Conservation (phyloP, 2,888 invertebrate genomes). For the Drosophila nigricruria region DNA sequence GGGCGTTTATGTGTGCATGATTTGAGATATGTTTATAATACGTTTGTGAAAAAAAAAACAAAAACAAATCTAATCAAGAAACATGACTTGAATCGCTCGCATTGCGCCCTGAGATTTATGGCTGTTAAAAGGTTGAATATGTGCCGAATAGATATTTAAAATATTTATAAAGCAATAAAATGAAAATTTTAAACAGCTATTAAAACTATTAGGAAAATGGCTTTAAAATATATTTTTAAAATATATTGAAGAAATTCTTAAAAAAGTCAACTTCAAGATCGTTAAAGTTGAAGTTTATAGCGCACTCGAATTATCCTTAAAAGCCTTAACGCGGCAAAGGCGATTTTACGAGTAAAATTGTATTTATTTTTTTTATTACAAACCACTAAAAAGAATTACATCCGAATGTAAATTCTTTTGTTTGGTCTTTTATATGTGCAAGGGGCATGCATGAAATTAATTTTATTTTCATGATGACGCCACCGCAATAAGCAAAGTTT, state of each 20-base stretch:
- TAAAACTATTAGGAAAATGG: constrained; percentile 17
- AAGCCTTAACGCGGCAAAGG: neutral
- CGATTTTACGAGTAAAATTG: constrained; percentile 37
- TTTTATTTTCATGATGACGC: constrained; percentile 74
- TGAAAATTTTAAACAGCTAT: constrained; percentile 16
- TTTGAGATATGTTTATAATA: constrained; percentile 67
- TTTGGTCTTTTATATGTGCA: constrained; percentile 19
- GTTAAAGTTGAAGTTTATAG: constrained; percentile 50
- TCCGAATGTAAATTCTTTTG: constrained; percentile 47
- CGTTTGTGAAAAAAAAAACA: constrained; percentile 27
- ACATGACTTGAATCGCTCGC: constrained; percentile 36
- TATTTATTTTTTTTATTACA: constrained; percentile 46
- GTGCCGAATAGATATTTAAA: constrained; percentile 27
- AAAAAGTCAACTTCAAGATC: constrained; percentile 5
- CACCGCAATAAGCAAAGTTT: constrained; percentile 64
- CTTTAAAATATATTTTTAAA: constrained; percentile 5
- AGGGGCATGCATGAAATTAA: constrained; percentile 65
- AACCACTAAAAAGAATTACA: constrained; percentile 59
- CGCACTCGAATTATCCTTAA: constrained; percentile 35
- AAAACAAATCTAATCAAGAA: constrained; percentile 61
- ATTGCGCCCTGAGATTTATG: constrained; percentile 37
- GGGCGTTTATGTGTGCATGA: constrained; percentile 69
- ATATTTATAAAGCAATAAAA: constrained; percentile 35
- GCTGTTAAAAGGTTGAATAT: constrained; percentile 27
- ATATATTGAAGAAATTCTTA: neutral